Base-by-base conservation (phyloP, 2,888 invertebrate genomes). In the Linyphia triangularis region DNA sequence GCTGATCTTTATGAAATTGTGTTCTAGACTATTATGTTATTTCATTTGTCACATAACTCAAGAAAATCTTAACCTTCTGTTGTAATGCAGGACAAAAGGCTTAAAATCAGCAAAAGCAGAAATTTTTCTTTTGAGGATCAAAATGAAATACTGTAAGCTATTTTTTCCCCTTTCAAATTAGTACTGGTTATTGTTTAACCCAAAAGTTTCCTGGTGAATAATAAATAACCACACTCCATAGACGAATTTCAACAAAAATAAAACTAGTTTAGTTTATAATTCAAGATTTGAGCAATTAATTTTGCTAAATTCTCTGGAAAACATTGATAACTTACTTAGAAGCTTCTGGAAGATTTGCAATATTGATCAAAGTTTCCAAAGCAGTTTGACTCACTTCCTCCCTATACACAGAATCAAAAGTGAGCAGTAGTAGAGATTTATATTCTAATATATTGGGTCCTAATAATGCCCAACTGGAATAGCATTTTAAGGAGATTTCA, bases 331-430 rank as follows among this genome's bases (percentile, higher is more conserved):
- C 79, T 90, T 91, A 93, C 92, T 94, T 94, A 91, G 94, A 93
- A 70, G 95, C 94, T 90, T 95, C 94, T 1, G 95, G 95, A 92
- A 95, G 95, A 33, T 94, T 94, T 88, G 94, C 93, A 70, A 95
- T 93, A 82, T 94, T 93, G 61, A 94, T 93, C 75, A 96, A 91
- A 0, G 95, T 94, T 91, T 95, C 95, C 0, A 95, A 92, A 79
- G 95, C 94, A 0, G 94, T 93, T 91, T 95, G 95, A 85, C 94
- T 94, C 75, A 92, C 94, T 78, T 92, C 91, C 33, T 91, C 91
- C 85, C 92, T 92, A 61, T 92, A 91, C 22, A 93, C 90, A n/a
- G 92, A 91, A 65, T 92, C 91, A 65, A 92, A 91, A 30, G 92
- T 84, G 79, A 92, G 91, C 16, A 91, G 82, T 5, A 93, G 91